phyloP scores from a whole-genome alignment of 2,797 vertebrate genomes.

The Amphiprion clarkii region DNA sequence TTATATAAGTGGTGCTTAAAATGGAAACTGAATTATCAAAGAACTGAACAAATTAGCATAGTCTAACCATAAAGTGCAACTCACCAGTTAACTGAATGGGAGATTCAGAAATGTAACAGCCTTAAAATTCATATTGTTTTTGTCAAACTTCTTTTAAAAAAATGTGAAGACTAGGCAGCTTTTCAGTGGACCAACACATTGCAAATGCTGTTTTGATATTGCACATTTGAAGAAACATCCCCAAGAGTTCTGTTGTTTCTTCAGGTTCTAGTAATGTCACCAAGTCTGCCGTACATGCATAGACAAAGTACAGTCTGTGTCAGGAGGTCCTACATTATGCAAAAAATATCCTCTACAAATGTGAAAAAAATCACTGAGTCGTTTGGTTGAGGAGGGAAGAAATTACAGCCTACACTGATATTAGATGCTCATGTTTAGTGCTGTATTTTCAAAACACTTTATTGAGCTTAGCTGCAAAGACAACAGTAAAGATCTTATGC shows the following conservation, averaged over 20 bases:
- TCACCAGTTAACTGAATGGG: slow-evolving; percentile 62
- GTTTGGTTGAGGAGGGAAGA: slow-evolving; percentile 60
- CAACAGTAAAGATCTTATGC: slow-evolving; percentile 29
- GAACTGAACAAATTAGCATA: slow-evolving; percentile 71
- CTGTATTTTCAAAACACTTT: slow-evolving; percentile 44
- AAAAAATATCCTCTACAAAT: slow-evolving; percentile 68
- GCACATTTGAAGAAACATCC: slow-evolving; percentile 42
- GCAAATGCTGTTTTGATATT: slow-evolving; percentile 42
- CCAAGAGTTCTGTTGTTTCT: slow-evolving; percentile 22
- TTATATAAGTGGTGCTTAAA: slow-evolving; percentile 63
- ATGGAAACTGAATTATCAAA: slow-evolving; percentile 66
- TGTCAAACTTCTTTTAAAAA: slow-evolving; percentile 24
- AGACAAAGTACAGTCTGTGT: slow-evolving; percentile 73
- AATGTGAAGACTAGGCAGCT: slow-evolving; percentile 40
- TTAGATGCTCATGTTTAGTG: slow-evolving; percentile 50
- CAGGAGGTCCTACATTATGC: slow-evolving; percentile 68
- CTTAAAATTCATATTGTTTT: slow-evolving; percentile 43
- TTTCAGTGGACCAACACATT: slow-evolving; percentile 26
- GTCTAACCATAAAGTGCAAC: slow-evolving; percentile 78
- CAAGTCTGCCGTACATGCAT: slow-evolving; percentile 73
- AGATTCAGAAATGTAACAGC: slow-evolving; percentile 56
- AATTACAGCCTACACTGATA: slow-evolving; percentile 62
- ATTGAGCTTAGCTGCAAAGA: slow-evolving; percentile 36
- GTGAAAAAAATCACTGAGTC: slow-evolving; percentile 75
- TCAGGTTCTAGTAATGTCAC: slow-evolving; percentile 45